Base-by-base conservation (phyloP, 2,888 invertebrate genomes). In the Diaperis boleti region DNA sequence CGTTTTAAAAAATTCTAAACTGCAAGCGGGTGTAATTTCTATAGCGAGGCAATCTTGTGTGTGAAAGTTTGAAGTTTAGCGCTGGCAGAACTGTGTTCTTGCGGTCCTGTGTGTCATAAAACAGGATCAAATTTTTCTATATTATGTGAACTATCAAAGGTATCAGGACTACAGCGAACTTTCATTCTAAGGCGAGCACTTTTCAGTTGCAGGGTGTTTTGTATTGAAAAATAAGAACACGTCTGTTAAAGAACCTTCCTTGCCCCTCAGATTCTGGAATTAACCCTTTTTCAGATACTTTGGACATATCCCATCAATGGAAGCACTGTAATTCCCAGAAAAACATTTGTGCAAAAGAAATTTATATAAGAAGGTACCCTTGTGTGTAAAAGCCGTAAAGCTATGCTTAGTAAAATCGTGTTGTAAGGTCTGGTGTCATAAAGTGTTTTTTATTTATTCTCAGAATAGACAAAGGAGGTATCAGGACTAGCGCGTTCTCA, bases 401-500 rank as follows among this genome's bases (percentile, higher is more conserved):
- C 35, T 42, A 35, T 35, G n/a, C 45, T 22, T 47, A 7, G 13
- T 37, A 33, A 26, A 57, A 47, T 47, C 11, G 59, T 59, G 59
- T 47, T 41, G 59, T 49, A 41, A 59, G 31, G 33, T 26, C 18
- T 22, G 29, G 42, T 55, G 33, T 61, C 55, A 41, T 61, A 61
- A 61, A 61, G 37, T 44, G 37, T 52, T 55, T 61, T 61, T 62
- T 62, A 57, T 57, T 56, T 60, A 60, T 60, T 42, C 20, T 8
- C 18, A 22, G 29, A 22, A 55, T 61, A 35, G 50, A 59, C 14
- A 42, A 35, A 39, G 59, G 35, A 18, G 13, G 39, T 45, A 45
- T 37, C 44, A 18, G 14, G 26, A n/a, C 20, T 20, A 13, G 17
- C 57, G 56, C 65, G 67, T 67, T 66, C 63, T 68, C 66, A 69